A percentile compares a stretch with the other conserved stretches of the same genome.
Evolutionary conservation across 53 echinoderm and acorn worm species (phyloP).

Genomic region (Stichopus horrens): DNA sequence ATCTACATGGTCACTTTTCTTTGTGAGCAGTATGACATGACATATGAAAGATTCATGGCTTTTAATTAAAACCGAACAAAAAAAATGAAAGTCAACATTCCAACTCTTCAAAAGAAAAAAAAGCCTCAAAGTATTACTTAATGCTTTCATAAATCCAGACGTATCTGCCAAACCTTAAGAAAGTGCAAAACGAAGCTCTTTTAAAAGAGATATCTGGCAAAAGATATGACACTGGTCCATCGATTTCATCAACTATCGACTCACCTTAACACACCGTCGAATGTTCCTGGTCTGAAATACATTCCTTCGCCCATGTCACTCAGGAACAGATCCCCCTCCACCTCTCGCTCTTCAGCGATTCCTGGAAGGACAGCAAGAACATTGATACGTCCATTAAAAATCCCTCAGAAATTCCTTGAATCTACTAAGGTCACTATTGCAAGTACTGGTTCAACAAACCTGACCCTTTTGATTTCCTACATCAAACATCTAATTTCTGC

Average conservation of each 20-base stretch:
- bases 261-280: conserved; percentile 95
- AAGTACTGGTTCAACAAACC: no score
- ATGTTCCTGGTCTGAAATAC: conserved; percentile 97
- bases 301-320: conserved; percentile 94
- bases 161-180: no score
- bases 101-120: background rate
- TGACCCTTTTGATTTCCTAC: no score
- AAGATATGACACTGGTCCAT: background rate
- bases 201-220: no score
- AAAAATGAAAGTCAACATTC: background rate
- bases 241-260: background rate
- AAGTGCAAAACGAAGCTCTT: no score
- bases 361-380: conserved; percentile 49
- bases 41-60: no score
- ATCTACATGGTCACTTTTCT: no score
- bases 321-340: conserved; percentile 88
- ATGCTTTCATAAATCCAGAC: background rate
- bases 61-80: background rate
- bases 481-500: no score
- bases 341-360: conserved; percentile 85
- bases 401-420: no score
- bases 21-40: no score
- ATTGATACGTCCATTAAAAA: background rate
- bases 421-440: no score
- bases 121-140: background rate